A percentile compares a stretch with the other conserved stretches of the same genome.
These are phyloP conservation scores for Syngnathus floridae DNA, from an alignment of 2,113 vertebrate species.

Conservation along the genomic window DNA sequence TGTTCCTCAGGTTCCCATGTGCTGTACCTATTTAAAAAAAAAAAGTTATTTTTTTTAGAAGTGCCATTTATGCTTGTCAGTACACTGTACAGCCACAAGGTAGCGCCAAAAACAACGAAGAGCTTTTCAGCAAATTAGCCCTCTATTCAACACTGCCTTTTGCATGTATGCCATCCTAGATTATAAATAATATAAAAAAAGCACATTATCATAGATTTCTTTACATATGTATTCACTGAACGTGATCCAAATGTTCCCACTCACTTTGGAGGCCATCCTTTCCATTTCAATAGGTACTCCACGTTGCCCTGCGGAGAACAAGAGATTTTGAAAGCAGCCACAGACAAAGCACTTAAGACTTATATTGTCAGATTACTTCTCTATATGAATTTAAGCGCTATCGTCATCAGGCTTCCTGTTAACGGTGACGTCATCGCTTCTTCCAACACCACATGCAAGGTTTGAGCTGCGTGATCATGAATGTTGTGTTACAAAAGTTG, in stretches of 20 bases:
- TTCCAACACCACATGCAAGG: no score
- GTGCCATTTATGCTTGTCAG: neutral
- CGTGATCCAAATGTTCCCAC: constrained; percentile 38
- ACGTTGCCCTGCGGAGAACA: constrained; percentile 83
- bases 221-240: neutral
- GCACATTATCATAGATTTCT: no score
- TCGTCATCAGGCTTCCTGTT: neutral
- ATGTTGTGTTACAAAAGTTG: no score
- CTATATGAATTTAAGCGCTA: neutral
- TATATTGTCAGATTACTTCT: neutral
- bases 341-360: neutral
- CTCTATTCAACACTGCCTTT: no score
- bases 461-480: no score
- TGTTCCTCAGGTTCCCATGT: constrained; percentile 98
- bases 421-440: neutral
- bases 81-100: neutral
- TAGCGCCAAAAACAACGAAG: no score
- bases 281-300: constrained; percentile 98
- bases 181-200: no score
- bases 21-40: constrained; percentile 75
- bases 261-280: constrained; percentile 99
- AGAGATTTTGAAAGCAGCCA: constrained; percentile 16
- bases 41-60: neutral
- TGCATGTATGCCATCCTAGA: no score
- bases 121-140: no score